Percentiles rank a stretch among this genome's conserved stretches.
Conservation (phyloP, 2,888 invertebrate species). For the Furcula furcula region DNA sequence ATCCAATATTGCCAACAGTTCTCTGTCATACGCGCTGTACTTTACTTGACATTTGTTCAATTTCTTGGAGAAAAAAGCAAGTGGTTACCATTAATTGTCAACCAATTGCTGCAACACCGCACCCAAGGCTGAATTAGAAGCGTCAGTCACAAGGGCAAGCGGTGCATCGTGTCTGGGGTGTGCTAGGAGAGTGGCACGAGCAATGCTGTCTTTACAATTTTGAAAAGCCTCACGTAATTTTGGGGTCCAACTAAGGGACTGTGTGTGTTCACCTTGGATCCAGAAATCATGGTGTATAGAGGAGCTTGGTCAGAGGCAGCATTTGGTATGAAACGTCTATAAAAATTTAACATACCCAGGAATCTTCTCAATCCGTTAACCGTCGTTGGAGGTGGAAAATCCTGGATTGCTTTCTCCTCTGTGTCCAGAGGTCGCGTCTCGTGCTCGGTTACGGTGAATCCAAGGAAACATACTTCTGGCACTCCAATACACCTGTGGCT, state of each 20-base stretch:
- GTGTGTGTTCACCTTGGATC: not conserved
- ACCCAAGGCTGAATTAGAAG: constrained; percentile 43
- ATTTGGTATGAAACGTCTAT: constrained; percentile 12
- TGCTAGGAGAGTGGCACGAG: constrained; percentile 3
- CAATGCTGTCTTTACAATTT: constrained; percentile 2
- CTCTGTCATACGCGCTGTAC: constrained; percentile 48
- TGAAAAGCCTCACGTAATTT: not conserved
- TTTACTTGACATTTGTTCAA: constrained; percentile 36
- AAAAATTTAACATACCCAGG: constrained; percentile 25
- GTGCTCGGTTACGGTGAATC: constrained; percentile 3
- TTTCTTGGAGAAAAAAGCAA: constrained; percentile 47
- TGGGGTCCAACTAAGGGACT: not conserved
- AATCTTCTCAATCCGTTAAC: constrained; percentile 18
- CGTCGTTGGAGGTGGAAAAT: constrained; percentile 15
- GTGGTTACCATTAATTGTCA: constrained; percentile 32
- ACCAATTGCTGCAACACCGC: constrained; percentile 40
- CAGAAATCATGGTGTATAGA: not conserved
- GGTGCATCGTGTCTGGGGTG: constrained; percentile 25
- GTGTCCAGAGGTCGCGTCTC: constrained; percentile 5
- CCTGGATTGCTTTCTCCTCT: constrained; percentile 10
- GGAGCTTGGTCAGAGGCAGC: constrained; percentile 5
- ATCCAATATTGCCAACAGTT: constrained; percentile 49
- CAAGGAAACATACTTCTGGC: constrained; percentile 5
- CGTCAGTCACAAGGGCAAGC: constrained; percentile 35
- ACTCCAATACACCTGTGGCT: no score